These are phyloP conservation scores for Rhinichthys klamathensis DNA, from an alignment of 2,113 vertebrate species.

Conservation along the genomic window DNA sequence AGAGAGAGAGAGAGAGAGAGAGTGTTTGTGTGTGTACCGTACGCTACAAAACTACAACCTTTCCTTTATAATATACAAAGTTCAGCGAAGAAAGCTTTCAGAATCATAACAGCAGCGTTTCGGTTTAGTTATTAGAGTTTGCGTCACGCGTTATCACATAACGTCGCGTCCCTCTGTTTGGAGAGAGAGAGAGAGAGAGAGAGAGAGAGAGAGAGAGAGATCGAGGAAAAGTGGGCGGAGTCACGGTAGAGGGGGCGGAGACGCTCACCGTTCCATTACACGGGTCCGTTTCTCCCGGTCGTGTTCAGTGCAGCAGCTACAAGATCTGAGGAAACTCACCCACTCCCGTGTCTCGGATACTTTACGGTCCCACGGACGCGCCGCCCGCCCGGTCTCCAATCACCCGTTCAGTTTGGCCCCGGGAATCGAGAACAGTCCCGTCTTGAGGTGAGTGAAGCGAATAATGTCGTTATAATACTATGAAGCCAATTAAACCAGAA, in stretches of 20 bases:
- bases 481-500: background rate
- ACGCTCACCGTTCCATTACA: conserved; percentile 42
- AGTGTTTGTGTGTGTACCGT: no score
- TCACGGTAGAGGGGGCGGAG: conserved; percentile 41
- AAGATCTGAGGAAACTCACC: conserved; percentile 19
- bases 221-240: background rate
- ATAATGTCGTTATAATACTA: background rate
- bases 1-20: no score
- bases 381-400: conserved; percentile 33
- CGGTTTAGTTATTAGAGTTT: background rate
- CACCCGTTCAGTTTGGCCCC: background rate
- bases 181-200: background rate
- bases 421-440: background rate
- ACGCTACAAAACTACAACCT: background rate
- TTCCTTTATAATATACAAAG: background rate
- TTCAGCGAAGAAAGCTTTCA: background rate
- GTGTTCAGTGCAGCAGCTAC: conserved; percentile 37
- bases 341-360: conserved; percentile 33
- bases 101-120: background rate
- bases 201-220: background rate
- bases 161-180: background rate
- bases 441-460: conserved; percentile 23
- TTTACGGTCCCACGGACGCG: conserved; percentile 34
- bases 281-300: conserved; percentile 23
- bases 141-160: background rate